These are phyloP conservation scores for Gymnocheta viridis DNA, from an alignment of 2,888 invertebrate species.

Conservation along the genomic window DNA sequence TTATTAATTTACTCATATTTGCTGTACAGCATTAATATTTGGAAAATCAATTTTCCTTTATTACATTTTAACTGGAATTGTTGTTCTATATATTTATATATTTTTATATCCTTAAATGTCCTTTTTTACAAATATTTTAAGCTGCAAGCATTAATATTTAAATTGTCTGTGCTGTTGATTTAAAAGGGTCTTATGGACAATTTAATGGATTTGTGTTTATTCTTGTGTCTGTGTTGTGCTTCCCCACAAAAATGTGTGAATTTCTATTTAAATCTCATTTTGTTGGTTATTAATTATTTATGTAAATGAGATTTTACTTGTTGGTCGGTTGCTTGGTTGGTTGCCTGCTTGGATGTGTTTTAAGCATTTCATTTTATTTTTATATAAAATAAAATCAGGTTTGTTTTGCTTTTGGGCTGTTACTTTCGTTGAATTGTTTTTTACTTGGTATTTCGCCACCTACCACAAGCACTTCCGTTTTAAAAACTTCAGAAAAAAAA, in stretches of 20 bases:
- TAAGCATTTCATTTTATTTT: neutral
- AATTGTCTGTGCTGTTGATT: neutral
- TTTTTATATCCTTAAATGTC: neutral
- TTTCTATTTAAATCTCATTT: slow-evolving; percentile 52
- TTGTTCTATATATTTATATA: too few species aligned
- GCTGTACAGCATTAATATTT: too few species aligned
- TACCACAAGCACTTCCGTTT: slow-evolving; percentile 35
- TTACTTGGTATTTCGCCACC: too few species aligned
- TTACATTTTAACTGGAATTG: too few species aligned
- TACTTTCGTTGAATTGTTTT: neutral
- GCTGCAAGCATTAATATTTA: neutral
- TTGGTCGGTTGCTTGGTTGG: neutral
- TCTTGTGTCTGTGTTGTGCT: neutral
- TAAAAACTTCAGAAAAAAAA: slow-evolving; percentile 26
- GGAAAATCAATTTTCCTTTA: too few species aligned
- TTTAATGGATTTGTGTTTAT: neutral
- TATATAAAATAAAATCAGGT: neutral
- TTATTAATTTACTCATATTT: neutral
- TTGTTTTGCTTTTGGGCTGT: neutral
- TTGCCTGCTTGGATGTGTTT: neutral
- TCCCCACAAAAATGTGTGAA: slow-evolving; percentile 16
- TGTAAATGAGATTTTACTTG: slow-evolving; percentile 33
- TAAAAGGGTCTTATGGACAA: neutral
- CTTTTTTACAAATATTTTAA: slow-evolving; percentile 15
- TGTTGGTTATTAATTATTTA: slow-evolving; percentile 51